Evolutionary conservation across 2,888 invertebrate species (phyloP).

Genomic region (Syrphus vitripennis): DNA sequence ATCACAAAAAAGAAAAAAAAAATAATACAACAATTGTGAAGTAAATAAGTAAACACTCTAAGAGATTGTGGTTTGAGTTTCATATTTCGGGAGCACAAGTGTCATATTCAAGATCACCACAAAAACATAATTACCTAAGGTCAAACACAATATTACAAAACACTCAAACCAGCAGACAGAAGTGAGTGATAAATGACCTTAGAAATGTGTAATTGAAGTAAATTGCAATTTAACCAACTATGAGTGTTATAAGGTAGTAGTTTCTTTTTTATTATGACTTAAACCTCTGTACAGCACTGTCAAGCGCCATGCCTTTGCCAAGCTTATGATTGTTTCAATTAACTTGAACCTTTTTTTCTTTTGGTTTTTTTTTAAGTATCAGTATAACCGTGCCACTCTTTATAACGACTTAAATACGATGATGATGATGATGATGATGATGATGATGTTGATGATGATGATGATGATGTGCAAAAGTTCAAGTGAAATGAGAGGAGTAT

Average conservation of each 20-base stretch:
- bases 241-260: background rate
- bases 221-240: background rate
- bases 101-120: constrained; percentile 51
- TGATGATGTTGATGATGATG: background rate
- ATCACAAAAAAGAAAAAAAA: background rate
- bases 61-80: background rate
- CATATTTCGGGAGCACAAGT: constrained; percentile 58
- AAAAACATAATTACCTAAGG: constrained; percentile 50
- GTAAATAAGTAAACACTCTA: background rate
- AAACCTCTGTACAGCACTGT: background rate
- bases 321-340: background rate
- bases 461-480: background rate
- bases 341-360: background rate
- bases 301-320: background rate
- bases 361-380: background rate
- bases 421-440: background rate
- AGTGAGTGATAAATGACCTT: constrained; percentile 45
- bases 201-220: constrained; percentile 47
- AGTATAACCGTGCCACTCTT: background rate
- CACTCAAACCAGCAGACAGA: background rate
- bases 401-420: background rate
- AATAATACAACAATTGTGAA: background rate
- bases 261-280: background rate
- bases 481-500: too few relatives aligned
- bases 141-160: constrained; percentile 52